A percentile compares a stretch with the other conserved stretches of the same genome.
Conservation (phyloP, 2,797 vertebrate species). For the Cheirogaleus major region DNA sequence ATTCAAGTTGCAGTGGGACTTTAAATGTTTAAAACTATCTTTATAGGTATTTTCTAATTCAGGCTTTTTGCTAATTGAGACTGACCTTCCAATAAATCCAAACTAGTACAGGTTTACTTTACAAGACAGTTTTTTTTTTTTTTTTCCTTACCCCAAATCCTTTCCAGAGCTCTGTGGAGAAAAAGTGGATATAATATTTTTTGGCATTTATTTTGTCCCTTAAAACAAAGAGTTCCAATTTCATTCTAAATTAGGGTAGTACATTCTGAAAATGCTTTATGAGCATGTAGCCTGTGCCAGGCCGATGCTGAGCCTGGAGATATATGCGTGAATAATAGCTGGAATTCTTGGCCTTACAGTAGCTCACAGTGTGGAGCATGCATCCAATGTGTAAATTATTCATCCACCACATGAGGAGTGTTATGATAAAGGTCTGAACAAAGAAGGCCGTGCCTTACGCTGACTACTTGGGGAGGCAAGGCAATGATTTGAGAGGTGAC, state of each 20-base stretch:
- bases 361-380: background rate
- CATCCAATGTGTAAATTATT: background rate
- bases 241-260: background rate
- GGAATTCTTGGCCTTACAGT: background rate
- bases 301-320: slow-evolving; percentile 19
- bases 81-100: background rate
- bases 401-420: background rate
- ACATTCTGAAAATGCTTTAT: background rate
- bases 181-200: background rate
- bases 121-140: slow-evolving; percentile 9
- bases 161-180: background rate
- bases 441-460: background rate
- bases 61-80: background rate
- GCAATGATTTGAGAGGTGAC: background rate
- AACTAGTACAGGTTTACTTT: slow-evolving; percentile 10
- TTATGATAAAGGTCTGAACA: background rate
- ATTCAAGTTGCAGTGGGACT: background rate
- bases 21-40: background rate
- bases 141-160: background rate
- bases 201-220: slow-evolving; percentile 25
- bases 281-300: background rate
- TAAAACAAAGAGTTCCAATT: slow-evolving; percentile 4
- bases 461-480: background rate
- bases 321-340: background rate
- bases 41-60: slow-evolving; percentile 1